Conservation (phyloP, 2,113 vertebrate genomes). For the Astatoreochromis straeleni region DNA sequence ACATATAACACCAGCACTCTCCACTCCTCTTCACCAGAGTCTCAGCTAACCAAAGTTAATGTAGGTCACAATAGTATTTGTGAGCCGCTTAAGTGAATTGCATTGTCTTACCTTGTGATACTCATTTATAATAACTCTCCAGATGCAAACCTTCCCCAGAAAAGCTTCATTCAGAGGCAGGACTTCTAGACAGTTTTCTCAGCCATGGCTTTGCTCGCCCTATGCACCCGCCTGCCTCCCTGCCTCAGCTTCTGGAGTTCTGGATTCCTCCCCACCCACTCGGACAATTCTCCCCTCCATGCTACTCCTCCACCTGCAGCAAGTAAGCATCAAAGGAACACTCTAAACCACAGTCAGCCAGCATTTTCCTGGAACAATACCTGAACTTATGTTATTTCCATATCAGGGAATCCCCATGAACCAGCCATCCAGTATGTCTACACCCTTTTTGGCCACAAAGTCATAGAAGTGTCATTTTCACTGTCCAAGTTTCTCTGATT, state of each 20-base stretch:
- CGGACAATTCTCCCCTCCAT: not conserved
- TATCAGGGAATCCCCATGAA: not conserved
- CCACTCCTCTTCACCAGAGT: not conserved
- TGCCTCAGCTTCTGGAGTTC: not conserved
- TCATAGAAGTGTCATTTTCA: not conserved
- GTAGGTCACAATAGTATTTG: not conserved
- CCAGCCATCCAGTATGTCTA: not conserved
- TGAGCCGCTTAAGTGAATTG: not conserved
- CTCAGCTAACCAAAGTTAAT: not conserved
- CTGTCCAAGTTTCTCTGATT: not conserved
- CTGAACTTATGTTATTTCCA: not conserved
- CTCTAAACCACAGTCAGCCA: not conserved
- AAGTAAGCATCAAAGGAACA: not conserved
- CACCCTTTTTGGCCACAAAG: not conserved
- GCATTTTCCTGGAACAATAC: not conserved
- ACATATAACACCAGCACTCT: not conserved
- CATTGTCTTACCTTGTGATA: not conserved
- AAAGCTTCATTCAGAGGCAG: not conserved
- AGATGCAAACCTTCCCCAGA: not conserved
- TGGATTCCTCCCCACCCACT: not conserved
- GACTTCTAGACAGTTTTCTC: not conserved
- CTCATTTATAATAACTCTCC: not conserved
- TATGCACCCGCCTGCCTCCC: rapidly evolving
- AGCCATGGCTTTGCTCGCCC: not conserved
- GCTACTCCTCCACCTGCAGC: not conserved